Base-by-base conservation (phyloP, 1,140 invertebrate species). In the Drosophila takahashii region DNA sequence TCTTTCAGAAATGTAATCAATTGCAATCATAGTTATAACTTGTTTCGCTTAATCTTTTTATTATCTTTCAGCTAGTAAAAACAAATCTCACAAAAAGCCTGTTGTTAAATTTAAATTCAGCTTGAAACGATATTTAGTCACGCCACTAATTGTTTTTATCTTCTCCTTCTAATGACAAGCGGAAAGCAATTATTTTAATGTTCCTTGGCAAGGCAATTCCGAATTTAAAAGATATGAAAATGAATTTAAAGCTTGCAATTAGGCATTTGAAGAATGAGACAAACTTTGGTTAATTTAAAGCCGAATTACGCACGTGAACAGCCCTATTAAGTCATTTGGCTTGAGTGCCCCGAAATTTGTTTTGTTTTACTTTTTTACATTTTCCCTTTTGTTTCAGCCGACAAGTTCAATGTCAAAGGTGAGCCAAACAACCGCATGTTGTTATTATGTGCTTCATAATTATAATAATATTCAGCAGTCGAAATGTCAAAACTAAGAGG, bases 391-490 rank as follows among this genome's bases (percentile, higher is more conserved):
- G 32, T n/a, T 70, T 61, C 29, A 27, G 34, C 65, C 71, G 83
- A 81, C 83, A 87, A 87, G 83, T 87, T 87, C 83, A 87, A 87
- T 89, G 83, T 89, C 83, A 87, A 87, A 89, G 83, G 79, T 87
- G 71, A 87, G 52, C 53, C 37, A 41, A 47, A 64, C 64, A 47
- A 64, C 64, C 41, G 22, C 65, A 15, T 34, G 26, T 9, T 50
- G 61, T 13, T 5, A 45, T 36, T 36, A 36, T 36, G 34, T 16
- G 15, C 15, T 18, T 15, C 59, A 15, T 37, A 48, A 37, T n/a
- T n/a, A n/a, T 50, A 36, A 51, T 53, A 74, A 47, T 66, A 69
- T 53, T 39, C 45, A 39, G 69, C 52, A 45, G 44, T 26, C n/a
- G 22, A 64, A 74, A 62, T 65, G 45, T 42, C 52, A 47, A 59